These are phyloP conservation scores for Mionectes olivaceus DNA, from an alignment of 2,797 vertebrate species.

Conservation along the genomic window DNA sequence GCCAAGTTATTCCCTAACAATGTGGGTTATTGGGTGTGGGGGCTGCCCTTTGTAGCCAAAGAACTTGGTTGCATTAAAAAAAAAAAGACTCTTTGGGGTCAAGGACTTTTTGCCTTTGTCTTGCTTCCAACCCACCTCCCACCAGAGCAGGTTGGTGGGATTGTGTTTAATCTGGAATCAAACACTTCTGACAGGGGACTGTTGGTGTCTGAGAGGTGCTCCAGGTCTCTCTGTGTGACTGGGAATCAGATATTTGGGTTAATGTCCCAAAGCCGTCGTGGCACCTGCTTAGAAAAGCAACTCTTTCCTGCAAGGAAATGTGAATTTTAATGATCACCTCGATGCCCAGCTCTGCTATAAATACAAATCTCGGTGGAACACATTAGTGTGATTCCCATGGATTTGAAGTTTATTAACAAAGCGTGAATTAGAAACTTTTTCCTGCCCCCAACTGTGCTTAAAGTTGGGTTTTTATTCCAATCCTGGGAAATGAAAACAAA, in stretches of 20 bases:
- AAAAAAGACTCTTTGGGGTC: background rate
- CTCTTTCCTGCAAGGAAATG: background rate
- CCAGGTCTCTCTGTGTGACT: background rate
- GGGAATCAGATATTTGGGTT: background rate
- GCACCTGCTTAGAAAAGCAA: background rate
- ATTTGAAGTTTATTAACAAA: background rate
- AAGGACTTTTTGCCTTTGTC: background rate
- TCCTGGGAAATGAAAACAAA: background rate
- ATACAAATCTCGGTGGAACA: background rate
- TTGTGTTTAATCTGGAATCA: background rate
- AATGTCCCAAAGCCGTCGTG: background rate
- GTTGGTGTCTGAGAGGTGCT: background rate
- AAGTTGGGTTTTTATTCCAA: too few species aligned
- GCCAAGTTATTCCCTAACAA: background rate
- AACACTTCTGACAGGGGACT: background rate
- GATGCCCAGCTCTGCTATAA: background rate
- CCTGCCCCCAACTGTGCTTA: background rate
- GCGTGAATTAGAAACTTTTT: background rate
- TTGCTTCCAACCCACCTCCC: background rate
- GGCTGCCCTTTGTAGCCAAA: background rate
- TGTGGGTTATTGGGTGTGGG: fast-evolving
- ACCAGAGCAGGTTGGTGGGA: fast-evolving
- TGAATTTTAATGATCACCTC: background rate
- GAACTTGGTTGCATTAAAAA: background rate
- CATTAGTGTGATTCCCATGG: background rate